phyloP scores from a whole-genome alignment of 2,797 vertebrate species.

The Enteromius thamalakanensis region DNA sequence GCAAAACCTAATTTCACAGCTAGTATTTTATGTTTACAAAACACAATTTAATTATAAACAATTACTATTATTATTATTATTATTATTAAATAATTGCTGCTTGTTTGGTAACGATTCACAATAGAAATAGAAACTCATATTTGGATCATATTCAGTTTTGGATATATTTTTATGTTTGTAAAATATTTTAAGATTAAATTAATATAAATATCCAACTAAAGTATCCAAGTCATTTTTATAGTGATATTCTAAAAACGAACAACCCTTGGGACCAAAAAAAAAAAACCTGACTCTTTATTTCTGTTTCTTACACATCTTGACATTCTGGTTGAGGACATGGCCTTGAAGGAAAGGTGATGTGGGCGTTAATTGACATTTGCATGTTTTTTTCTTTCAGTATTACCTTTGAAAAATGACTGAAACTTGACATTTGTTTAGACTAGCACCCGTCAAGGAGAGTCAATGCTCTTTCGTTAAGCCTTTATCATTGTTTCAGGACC shows the following conservation, averaged over 20 bases:
- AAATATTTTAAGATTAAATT: background rate
- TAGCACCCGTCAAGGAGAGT: conserved; percentile 18
- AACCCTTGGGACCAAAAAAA: background rate
- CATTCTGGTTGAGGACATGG: conserved; percentile 2
- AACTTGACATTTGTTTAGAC: conserved; percentile 38
- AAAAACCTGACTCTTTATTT: background rate
- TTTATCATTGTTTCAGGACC: conserved; percentile 7
- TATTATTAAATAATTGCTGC: background rate
- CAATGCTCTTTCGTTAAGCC: background rate
- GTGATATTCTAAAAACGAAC: background rate
- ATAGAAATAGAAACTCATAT: background rate
- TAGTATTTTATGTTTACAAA: background rate
- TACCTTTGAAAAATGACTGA: conserved; percentile 18
- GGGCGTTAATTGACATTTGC: conserved; percentile 40
- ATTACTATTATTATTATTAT: no score
- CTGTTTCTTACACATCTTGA: background rate
- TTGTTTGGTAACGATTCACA: background rate
- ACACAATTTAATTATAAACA: background rate
- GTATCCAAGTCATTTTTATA: background rate
- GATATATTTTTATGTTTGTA: background rate
- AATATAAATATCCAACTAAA: background rate
- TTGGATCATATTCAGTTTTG: background rate
- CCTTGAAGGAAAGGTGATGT: conserved; percentile 9
- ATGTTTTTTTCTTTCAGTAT: conserved; percentile 21
- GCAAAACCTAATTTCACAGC: background rate